Evolutionary conservation across 2,888 invertebrate species (phyloP).

Genomic region (Branchipolynoe longqiensis): DNA sequence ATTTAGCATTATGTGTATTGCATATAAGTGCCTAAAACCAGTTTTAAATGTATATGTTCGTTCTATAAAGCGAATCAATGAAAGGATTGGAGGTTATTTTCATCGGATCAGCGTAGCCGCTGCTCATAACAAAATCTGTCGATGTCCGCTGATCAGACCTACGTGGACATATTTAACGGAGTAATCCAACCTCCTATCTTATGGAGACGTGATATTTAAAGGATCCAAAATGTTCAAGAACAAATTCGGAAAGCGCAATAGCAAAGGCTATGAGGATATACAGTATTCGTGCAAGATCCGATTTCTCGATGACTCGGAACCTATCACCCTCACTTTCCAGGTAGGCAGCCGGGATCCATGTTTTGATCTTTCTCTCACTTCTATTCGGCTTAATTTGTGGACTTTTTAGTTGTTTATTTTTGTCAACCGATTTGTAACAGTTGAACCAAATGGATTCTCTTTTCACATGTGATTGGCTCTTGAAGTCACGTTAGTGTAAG

Average conservation of each 20-base stretch:
- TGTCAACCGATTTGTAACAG: no score
- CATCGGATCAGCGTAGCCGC: not conserved
- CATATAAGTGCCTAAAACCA: no score
- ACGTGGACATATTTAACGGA: constrained; percentile 40
- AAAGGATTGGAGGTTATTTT: constrained; percentile 14
- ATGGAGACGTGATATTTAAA: constrained; percentile 55
- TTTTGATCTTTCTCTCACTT: constrained; percentile 52
- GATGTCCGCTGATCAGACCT: not conserved
- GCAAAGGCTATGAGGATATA: constrained; percentile 77
- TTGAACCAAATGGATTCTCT: no score
- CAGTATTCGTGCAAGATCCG: constrained; percentile 80
- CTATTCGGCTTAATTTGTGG: no score
- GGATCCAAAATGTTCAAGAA: constrained; percentile 62
- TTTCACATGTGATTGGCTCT: no score
- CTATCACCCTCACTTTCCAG: constrained; percentile 79
- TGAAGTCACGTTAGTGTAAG: no score
- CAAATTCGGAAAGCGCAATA: constrained; percentile 63
- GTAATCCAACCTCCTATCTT: not conserved
- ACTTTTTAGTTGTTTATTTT: no score
- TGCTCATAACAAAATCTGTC: constrained; percentile 10
- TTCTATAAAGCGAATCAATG: not conserved
- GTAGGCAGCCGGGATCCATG: no score
- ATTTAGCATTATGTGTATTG: not conserved
- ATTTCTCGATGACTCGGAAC: constrained; percentile 80
- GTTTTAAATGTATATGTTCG: no score